Evolutionary conservation across 2,797 vertebrate genomes (phyloP).

Genomic region (Peromyscus eremicus): DNA sequence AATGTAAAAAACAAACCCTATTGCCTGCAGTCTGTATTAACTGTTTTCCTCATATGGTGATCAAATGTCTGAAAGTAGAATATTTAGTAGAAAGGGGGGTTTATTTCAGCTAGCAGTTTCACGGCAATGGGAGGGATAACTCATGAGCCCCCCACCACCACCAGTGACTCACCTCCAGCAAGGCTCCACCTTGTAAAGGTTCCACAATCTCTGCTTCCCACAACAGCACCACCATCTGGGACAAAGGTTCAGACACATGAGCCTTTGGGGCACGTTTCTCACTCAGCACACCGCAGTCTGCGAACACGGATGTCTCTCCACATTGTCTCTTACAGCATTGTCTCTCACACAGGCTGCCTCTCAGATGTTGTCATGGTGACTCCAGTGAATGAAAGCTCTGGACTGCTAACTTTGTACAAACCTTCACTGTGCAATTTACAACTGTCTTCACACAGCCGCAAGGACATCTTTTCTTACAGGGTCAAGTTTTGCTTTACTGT

Average conservation of each 20-base stretch:
- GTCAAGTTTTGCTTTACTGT: background rate
- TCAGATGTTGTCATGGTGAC: background rate
- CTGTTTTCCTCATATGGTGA: background rate
- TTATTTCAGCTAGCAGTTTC: background rate
- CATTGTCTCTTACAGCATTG: fast-evolving
- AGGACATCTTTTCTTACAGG: background rate
- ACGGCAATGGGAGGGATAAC: background rate
- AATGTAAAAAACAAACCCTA: background rate
- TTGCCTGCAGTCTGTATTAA: background rate
- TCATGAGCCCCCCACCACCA: background rate
- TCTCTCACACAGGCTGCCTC: too few species aligned
- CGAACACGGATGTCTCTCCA: background rate
- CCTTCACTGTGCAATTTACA: background rate
- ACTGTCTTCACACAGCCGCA: background rate
- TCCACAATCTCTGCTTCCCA: background rate
- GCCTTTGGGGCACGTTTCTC: background rate
- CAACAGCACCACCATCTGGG: background rate
- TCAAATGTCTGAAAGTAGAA: background rate
- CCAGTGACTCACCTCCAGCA: background rate
- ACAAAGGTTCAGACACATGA: background rate
- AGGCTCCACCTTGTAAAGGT: background rate
- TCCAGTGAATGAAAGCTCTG: background rate
- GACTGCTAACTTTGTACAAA: background rate
- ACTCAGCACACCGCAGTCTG: background rate
- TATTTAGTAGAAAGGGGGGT: background rate